A percentile compares a stretch with the other conserved stretches of the same genome.
phyloP scores from a whole-genome alignment of 2,888 invertebrate genomes.

The Polydrusus cervinus region DNA sequence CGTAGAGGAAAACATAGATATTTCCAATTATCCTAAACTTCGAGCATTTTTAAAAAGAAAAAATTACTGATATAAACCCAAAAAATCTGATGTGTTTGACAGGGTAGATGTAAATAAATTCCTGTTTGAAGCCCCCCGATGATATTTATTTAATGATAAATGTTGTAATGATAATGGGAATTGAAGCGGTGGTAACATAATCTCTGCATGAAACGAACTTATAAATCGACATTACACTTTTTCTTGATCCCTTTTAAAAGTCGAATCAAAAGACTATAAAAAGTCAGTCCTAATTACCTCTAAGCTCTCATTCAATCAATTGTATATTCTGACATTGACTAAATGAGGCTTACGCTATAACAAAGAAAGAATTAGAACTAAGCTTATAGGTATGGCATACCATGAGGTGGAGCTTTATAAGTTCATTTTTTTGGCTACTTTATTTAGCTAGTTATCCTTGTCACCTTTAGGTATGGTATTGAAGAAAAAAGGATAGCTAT shows the following conservation, averaged over 20 bases:
- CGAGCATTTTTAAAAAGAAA: no score
- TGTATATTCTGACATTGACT: constrained; percentile 39
- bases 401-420: neutral
- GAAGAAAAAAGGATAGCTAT: neutral
- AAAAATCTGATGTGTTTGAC: no score
- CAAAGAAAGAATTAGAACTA: constrained; percentile 26
- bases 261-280: constrained; percentile 1
- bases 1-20: no score
- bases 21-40: no score
- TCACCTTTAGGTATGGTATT: neutral
- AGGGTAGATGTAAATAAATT: no score
- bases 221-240: no score
- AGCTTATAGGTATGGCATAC: neutral
- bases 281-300: constrained; percentile 3
- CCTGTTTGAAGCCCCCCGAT: no score
- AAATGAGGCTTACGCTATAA: constrained; percentile 31
- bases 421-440: neutral
- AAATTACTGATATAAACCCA: no score
- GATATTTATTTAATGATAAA: no score
- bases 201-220: no score
- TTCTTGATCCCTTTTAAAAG: constrained; percentile 1
- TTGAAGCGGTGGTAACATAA: no score
- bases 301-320: constrained; percentile 27
- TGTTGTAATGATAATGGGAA: no score
- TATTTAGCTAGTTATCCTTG: neutral